Percentiles rank a stretch among this genome's conserved stretches.
phyloP scores from a whole-genome alignment of 1,140 invertebrate species.

The Ceratoteleas bidentatus region DNA sequence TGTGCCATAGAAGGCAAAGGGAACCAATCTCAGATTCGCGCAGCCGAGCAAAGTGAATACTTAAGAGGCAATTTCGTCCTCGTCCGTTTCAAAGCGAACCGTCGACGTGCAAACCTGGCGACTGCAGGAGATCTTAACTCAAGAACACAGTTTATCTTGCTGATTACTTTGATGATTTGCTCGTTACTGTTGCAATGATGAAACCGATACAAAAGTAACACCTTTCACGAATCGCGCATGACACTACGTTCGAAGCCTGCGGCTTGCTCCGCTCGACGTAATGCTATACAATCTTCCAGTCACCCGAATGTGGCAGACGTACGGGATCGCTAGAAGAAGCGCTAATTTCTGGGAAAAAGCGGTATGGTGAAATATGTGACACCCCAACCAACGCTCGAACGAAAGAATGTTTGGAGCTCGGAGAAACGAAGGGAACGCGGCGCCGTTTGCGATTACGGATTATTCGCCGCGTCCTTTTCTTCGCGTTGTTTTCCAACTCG shows the following conservation, averaged over 20 bases:
- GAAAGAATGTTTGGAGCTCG: conserved; percentile 15
- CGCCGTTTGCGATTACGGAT: conserved; percentile 41
- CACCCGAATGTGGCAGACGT: background rate
- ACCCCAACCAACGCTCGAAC: background rate
- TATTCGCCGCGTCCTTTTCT: conserved; percentile 50
- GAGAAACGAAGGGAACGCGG: conserved; percentile 45
- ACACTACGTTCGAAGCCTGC: background rate
- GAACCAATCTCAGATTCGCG: background rate
- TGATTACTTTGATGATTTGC: conserved; percentile 35
- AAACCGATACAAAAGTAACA: conserved; percentile 46
- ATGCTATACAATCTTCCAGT: background rate
- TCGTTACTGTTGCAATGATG: conserved; percentile 33
- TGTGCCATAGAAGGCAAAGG: background rate
- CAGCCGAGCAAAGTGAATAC: background rate
- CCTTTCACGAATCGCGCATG: conserved; percentile 39
- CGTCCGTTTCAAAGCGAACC: background rate
- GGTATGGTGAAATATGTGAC: conserved; percentile 1
- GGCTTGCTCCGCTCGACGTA: background rate
- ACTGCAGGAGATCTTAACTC: background rate
- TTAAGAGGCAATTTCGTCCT: background rate
- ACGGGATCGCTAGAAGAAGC: background rate
- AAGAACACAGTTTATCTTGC: conserved; percentile 11
- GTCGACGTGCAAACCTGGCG: background rate
- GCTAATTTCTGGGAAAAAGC: background rate
- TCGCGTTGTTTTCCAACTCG: conserved; percentile 66